Evolutionary conservation across 2,113 vertebrate species (phyloP).

Genomic region (Atlantisia rogersi): DNA sequence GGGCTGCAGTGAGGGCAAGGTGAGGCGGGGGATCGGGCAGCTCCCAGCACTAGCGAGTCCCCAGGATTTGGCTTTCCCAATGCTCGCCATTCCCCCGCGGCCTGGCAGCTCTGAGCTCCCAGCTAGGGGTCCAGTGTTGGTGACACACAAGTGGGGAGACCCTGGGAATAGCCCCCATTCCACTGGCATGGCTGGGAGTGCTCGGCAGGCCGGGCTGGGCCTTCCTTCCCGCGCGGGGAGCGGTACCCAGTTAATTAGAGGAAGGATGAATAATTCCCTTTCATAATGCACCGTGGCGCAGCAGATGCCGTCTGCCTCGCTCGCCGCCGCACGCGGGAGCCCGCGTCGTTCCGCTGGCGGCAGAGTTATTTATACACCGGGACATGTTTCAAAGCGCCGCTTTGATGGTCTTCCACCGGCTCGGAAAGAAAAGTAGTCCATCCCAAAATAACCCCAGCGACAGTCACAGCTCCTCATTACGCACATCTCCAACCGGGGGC

Average conservation of each 20-base stretch:
- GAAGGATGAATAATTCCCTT: conserved; percentile 77
- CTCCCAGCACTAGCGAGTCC: background rate
- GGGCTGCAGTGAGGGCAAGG: background rate
- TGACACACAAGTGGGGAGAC: background rate
- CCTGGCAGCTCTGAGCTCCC: background rate
- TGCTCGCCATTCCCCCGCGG: background rate
- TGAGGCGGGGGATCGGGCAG: background rate
- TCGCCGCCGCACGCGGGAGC: conserved; percentile 44
- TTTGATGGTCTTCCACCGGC: conserved; percentile 76
- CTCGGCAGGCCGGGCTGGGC: background rate
- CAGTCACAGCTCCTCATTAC: conserved; percentile 69
- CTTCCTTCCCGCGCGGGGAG: background rate
- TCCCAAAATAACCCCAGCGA: conserved; percentile 69
- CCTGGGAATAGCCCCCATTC: background rate
- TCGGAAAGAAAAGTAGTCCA: conserved; percentile 69
- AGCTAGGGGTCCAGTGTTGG: rapidly evolving
- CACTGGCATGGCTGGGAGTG: rapidly evolving
- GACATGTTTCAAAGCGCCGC: conserved; percentile 74
- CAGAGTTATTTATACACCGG: conserved; percentile 75
- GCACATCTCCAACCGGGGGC: conserved; percentile 45
- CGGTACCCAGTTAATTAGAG: conserved; percentile 59
- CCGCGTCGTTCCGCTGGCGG: conserved; percentile 59
- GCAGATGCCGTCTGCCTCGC: conserved; percentile 66
- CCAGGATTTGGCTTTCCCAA: background rate
- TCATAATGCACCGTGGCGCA: conserved; percentile 47